Evolutionary conservation across 1,140 invertebrate species (phyloP), one percentile per base, ranked within the genome.

Genomic region (Nymphalis io): DNA sequence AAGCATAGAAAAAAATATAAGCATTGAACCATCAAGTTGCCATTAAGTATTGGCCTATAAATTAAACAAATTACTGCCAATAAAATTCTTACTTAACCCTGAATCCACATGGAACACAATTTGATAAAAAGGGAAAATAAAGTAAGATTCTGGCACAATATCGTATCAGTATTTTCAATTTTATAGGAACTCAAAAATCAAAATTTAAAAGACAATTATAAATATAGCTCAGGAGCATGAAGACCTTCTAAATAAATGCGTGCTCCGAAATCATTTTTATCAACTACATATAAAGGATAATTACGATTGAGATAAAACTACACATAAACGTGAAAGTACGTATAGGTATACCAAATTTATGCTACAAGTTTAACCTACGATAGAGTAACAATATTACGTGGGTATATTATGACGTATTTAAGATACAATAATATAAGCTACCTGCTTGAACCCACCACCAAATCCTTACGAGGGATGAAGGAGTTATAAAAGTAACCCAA

Each of bases 381-480:
- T 40, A 60, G 58, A 60, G 39, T 60, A 60, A 39, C 58, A 16
- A 38, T 60, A 55, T 2, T 33, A 65, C 21, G 53, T 33, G 53
- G 53, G 63, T 65, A 65, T 27, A 55, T 65, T 39, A 18, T 51
- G 40, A 62, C 16, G 16, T 51, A 51, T 57, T 58, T 65, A 58
- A 65, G 44, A 65, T 65, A 65, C 6, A 23, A 58, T 65, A 39
- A 55, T 42, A 57, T 65, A 65, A 64, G 48, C 61, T 64, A 55
- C 13, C 38, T 40, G 48, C 62, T 64, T 55, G 62, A 64, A 64
- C 62, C 62, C 62, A 55, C 62, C 62, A 55, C 62, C 62, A 16
- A 33, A 23, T 15, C 27, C 46, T 51, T 51, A 51, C 18, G 20
- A 53, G 46, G 61, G 48, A 64, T 64, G 61, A 64, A 27, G 27